phyloP scores from a whole-genome alignment of 2,797 vertebrate genomes.

The Gymnothorax javanicus region DNA sequence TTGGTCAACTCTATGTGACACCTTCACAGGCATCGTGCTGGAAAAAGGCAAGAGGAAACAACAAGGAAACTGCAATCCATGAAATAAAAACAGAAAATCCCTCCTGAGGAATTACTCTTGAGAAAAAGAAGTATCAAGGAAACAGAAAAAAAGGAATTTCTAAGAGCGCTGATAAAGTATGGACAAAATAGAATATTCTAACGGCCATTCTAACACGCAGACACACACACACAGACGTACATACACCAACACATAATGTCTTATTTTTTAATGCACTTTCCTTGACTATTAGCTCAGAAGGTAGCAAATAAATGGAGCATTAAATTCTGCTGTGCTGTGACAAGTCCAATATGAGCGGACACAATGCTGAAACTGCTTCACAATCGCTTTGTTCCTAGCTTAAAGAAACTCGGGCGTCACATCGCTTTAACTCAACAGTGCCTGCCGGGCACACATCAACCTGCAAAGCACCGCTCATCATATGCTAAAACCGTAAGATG shows the following conservation, averaged over 20 bases:
- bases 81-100: not conserved
- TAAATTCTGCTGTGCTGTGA: conserved; percentile 84
- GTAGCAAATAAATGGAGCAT: conserved; percentile 83
- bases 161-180: not conserved
- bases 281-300: conserved; percentile 79
- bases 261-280: conserved; percentile 18
- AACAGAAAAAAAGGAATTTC: not conserved
- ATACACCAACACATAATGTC: not conserved
- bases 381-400: conserved; percentile 82
- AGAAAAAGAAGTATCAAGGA: not conserved
- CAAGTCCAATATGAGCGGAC: conserved; percentile 81
- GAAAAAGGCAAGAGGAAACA: not conserved
- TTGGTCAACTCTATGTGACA: not conserved
- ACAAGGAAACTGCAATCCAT: not conserved
- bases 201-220: not conserved
- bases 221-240: not conserved
- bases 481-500: conserved; percentile 58
- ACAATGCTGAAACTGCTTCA: conserved; percentile 78
- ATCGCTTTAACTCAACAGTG: conserved; percentile 82
- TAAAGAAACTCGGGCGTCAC: conserved; percentile 87
- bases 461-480: conserved; percentile 83
- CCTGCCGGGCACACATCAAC: conserved; percentile 81
- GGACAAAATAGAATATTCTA: conserved; percentile 21
- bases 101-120: not conserved
- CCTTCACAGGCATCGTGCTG: not conserved